Base-by-base conservation (phyloP, 2,888 invertebrate species). In the Rhamphomyia laevipes region DNA sequence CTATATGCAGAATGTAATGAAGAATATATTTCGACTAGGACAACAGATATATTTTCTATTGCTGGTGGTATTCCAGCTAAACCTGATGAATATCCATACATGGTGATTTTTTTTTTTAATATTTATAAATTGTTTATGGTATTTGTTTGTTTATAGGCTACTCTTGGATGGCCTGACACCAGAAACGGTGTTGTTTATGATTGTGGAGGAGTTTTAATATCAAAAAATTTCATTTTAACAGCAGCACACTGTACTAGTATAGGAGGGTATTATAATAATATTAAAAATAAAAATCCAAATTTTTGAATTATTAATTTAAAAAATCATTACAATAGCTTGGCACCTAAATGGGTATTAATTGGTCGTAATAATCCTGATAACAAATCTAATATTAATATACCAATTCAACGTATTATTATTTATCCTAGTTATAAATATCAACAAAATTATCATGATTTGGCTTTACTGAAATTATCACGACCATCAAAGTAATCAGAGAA, bases 371-470 rank as follows among this genome's bases (percentile, higher is more conserved):
- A 74, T 57, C 59, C 77, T 17, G 65, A 65, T 37, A 59, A 63
- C n/a, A 70, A 69, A 43, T 67, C 65, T 50, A 74, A 76, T 53
- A 70, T 72, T 43, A 60, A 60, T 47, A 68, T 76, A 5, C 57
- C 61, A 1, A 58, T 68, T 31, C 4, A n/a, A 27, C 3, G 27
- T 15, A 68, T 74, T 12, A 70, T 72, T 16, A 53, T 66, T 15
- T 76, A 78, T 63, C 76, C 76, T 2, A 63, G 71, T 40, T 78
- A 78, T 60, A 65, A 62, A 13, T 67, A 69, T 5, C 70, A 74
- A 0, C 62, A 65, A 10, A 73, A 75, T 58, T 79, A 80, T 57
- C 71, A 77, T 50, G 81, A 81, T 52, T 78, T 81, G 53, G 80
- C 78, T 4, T 59, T 81, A 5, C 53, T 81, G 1, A 65, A 73